phyloP scores from a whole-genome alignment of 2,113 vertebrate genomes.

The Miniopterus natalensis region DNA sequence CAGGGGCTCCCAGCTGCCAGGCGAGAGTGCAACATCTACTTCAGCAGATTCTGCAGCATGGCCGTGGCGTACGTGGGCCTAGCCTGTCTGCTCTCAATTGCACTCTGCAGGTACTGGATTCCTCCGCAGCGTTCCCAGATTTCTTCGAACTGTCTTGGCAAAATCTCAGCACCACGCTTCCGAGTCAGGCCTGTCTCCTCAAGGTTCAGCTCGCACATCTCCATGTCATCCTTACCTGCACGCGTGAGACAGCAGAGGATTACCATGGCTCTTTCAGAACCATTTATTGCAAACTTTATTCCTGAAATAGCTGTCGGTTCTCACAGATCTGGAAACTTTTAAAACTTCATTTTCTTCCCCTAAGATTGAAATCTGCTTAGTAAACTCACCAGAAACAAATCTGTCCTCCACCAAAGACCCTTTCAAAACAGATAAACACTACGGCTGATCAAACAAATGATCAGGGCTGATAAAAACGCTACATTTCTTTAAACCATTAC shows the following conservation, averaged over 20 bases:
- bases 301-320: background rate
- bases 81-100: constrained; percentile 96
- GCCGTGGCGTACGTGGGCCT: constrained; percentile 97
- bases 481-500: background rate
- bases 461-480: background rate
- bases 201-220: constrained; percentile 99
- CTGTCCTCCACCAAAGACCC: background rate
- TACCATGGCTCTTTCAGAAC: background rate
- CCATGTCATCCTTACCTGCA: constrained; percentile 98
- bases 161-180: constrained; percentile 97
- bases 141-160: constrained; percentile 97
- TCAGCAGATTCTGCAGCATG: constrained; percentile 95
- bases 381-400: constrained; percentile 22
- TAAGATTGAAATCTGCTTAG: constrained; percentile 9
- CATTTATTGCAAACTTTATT: background rate
- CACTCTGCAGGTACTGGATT: constrained; percentile 94
- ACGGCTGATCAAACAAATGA: background rate
- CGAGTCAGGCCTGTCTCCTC: constrained; percentile 98
- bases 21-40: constrained; percentile 83
- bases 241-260: background rate
- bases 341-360: background rate
- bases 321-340: background rate
- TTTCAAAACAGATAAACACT: background rate
- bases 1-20: background rate
- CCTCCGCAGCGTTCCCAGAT: constrained; percentile 99